A percentile compares a stretch with the other conserved stretches of the same genome.
Evolutionary conservation across 1,140 invertebrate species (phyloP).

Genomic region (Conopomorpha cramerella): DNA sequence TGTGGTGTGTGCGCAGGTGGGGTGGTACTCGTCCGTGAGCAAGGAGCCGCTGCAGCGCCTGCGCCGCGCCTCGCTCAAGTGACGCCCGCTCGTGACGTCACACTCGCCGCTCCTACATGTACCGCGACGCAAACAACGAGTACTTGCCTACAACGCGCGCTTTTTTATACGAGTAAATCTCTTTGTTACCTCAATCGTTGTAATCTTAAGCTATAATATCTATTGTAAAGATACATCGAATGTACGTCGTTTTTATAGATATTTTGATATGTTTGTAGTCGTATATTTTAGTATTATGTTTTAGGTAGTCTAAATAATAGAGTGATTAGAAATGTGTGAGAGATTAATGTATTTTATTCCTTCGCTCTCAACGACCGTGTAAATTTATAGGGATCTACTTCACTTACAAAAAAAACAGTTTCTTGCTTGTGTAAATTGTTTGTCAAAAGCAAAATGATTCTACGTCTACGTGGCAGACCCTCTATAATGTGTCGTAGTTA

Average conservation of each 20-base stretch:
- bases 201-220: slow-evolving; percentile 41
- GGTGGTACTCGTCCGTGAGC: slow-evolving; percentile 19
- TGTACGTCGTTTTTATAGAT: slow-evolving; percentile 12
- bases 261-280: slow-evolving; percentile 12
- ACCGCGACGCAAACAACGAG: no score
- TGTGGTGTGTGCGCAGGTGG: slow-evolving; percentile 20
- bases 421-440: no score
- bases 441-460: no score
- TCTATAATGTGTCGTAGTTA: no score
- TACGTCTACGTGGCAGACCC: no score
- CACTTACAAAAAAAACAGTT: no score
- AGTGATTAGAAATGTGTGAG: slow-evolving; percentile 17
- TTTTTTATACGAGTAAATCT: no score
- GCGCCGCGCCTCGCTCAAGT: slow-evolving; percentile 29
- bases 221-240: slow-evolving; percentile 10
- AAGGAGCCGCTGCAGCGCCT: slow-evolving; percentile 24
- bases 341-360: slow-evolving; percentile 18
- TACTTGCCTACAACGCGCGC: no score
- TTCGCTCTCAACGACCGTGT: no score
- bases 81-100: slow-evolving; percentile 21
- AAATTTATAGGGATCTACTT: no score
- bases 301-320: slow-evolving; percentile 20
- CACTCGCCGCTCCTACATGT: no score
- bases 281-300: slow-evolving; percentile 8
- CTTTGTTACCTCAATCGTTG: no score